phyloP scores from a whole-genome alignment of 2,888 invertebrate genomes.

The Mesoligia furuncula region DNA sequence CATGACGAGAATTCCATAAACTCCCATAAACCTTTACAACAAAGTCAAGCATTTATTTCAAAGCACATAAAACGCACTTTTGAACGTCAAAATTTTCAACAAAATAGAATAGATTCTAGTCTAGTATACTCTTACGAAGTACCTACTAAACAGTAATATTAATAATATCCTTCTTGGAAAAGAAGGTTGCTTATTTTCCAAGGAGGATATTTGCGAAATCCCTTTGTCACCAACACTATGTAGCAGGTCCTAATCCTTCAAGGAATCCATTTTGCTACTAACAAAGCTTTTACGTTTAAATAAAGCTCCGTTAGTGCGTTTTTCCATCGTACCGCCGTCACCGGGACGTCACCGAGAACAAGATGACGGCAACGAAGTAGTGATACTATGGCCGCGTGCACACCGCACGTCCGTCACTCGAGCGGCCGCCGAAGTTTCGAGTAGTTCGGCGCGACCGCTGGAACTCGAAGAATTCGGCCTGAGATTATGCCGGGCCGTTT shows the following conservation, averaged over 20 bases:
- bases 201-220: constrained; percentile 6
- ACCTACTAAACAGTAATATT: neutral
- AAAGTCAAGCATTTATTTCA: neutral
- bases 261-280: constrained; percentile 6
- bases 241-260: constrained; percentile 2
- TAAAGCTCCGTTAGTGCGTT: neutral
- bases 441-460: too few relatives aligned
- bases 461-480: too few relatives aligned
- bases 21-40: neutral
- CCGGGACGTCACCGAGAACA: neutral
- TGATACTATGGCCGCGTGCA: neutral
- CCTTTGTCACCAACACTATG: constrained; percentile 12
- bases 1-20: neutral
- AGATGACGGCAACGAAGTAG: neutral
- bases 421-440: too few relatives aligned
- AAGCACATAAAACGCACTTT: too few relatives aligned
- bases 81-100: too few relatives aligned
- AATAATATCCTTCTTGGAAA: constrained; percentile 5
- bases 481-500: neutral
- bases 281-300: constrained; percentile 23
- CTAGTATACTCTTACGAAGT: neutral
- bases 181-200: neutral
- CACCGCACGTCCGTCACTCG: too few relatives aligned
- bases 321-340: neutral
- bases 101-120: neutral